A percentile compares a stretch with the other conserved stretches of the same genome.
These are phyloP conservation scores for Drosophila murphyi DNA, from an alignment of 1,140 invertebrate species.

Conservation along the genomic window DNA sequence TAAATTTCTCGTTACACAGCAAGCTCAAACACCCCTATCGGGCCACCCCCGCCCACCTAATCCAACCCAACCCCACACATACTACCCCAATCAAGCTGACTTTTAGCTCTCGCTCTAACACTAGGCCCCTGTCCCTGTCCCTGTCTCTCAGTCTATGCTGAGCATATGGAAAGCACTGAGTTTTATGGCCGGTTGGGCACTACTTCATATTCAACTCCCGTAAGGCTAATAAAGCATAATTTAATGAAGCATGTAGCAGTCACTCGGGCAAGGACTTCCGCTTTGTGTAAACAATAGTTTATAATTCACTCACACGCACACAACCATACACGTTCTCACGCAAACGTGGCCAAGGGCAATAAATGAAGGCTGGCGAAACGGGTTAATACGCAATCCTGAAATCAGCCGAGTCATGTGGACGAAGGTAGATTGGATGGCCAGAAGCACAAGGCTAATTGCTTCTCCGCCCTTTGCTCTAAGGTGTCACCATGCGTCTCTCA, in stretches of 20 bases:
- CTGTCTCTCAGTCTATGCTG: not conserved
- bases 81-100: slow-evolving; percentile 16
- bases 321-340: slow-evolving; percentile 9
- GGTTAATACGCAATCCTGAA: slow-evolving; percentile 57
- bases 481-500: not conserved
- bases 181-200: slow-evolving; percentile 48
- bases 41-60: no score
- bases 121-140: not conserved
- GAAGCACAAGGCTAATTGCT: slow-evolving; percentile 28
- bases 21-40: not conserved
- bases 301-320: slow-evolving; percentile 56
- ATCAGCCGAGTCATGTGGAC: slow-evolving; percentile 48
- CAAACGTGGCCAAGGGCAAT: slow-evolving; percentile 36
- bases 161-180: slow-evolving; percentile 32
- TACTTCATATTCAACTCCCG: slow-evolving; percentile 82
- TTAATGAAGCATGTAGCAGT: slow-evolving; percentile 79
- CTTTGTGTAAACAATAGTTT: slow-evolving; percentile 82
- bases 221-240: slow-evolving; percentile 82
- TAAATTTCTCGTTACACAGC: slow-evolving; percentile 71
- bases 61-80: not conserved
- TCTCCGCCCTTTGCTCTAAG: not conserved
- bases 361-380: slow-evolving; percentile 62
- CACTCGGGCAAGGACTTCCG: slow-evolving; percentile 75
- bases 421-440: not conserved
- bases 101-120: not conserved